Conservation (phyloP, 2,113 vertebrate genomes). For the Scartelaos histophorus region DNA sequence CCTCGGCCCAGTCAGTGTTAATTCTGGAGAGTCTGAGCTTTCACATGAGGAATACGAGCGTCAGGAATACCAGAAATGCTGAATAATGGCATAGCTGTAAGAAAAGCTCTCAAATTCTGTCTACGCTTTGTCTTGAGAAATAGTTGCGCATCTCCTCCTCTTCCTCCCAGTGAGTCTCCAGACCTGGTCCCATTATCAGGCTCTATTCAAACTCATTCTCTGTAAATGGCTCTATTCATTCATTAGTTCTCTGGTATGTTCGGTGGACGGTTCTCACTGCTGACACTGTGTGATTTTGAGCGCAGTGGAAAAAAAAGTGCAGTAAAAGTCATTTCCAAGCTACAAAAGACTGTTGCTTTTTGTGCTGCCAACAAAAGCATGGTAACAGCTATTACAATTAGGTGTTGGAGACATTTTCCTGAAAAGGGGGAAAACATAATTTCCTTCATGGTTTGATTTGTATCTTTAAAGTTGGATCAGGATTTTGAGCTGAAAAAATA, state of each 20-base stretch:
- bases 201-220: conserved; percentile 40
- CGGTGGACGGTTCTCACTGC: conserved; percentile 27
- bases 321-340: conserved; percentile 1
- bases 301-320: background rate
- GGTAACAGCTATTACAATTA: background rate
- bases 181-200: conserved; percentile 49
- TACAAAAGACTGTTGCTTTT: conserved; percentile 13
- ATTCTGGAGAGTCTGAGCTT: no score
- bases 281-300: conserved; percentile 42
- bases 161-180: conserved; percentile 41
- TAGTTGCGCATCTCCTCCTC: background rate
- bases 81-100: no score
- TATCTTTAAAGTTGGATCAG: background rate
- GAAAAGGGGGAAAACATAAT: conserved; percentile 17
- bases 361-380: background rate
- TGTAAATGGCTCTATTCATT: conserved; percentile 72
- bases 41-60: no score
- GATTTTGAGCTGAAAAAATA: no score
- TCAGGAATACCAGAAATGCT: no score
- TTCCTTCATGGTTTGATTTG: background rate
- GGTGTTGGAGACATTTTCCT: background rate
- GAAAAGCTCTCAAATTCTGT: no score
- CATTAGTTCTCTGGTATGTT: conserved; percentile 45
- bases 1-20: no score
- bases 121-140: no score